Conservation (phyloP, 2,888 invertebrate genomes). For the Sinentomon sp. region DNA sequence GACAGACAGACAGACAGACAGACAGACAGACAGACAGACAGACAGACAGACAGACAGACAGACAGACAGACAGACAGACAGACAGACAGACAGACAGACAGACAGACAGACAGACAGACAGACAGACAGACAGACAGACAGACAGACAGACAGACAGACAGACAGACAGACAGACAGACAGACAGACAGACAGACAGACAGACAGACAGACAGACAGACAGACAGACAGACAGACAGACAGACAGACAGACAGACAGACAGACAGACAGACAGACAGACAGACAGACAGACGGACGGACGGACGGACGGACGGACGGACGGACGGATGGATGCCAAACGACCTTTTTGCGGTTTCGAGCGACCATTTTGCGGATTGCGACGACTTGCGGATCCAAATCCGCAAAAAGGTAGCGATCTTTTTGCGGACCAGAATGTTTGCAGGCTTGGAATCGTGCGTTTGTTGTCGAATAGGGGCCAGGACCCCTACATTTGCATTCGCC, state of each 20-base stretch:
- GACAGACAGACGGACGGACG: no score
- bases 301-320: no score
- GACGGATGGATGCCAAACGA: no score
- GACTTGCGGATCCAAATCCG: no score
- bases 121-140: constrained; percentile 8
- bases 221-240: constrained; percentile 9
- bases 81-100: constrained; percentile 7
- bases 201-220: constrained; percentile 9
- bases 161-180: constrained; percentile 9
- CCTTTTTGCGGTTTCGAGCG: no score
- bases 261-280: constrained; percentile 7
- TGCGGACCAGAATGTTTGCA: no score
- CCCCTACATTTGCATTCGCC: no score
- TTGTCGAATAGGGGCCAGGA: no score
- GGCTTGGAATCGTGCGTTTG: no score
- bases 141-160: constrained; percentile 9
- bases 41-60: constrained; percentile 5
- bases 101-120: constrained; percentile 9
- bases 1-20: constrained; percentile 8
- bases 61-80: neutral
- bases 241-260: constrained; percentile 9
- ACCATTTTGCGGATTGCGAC: no score
- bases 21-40: constrained; percentile 8
- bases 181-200: constrained; percentile 9
- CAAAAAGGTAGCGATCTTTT: no score